These are phyloP conservation scores for Caenorhabditis becei DNA, from an alignment of 2,888 invertebrate species.

Conservation along the genomic window DNA sequence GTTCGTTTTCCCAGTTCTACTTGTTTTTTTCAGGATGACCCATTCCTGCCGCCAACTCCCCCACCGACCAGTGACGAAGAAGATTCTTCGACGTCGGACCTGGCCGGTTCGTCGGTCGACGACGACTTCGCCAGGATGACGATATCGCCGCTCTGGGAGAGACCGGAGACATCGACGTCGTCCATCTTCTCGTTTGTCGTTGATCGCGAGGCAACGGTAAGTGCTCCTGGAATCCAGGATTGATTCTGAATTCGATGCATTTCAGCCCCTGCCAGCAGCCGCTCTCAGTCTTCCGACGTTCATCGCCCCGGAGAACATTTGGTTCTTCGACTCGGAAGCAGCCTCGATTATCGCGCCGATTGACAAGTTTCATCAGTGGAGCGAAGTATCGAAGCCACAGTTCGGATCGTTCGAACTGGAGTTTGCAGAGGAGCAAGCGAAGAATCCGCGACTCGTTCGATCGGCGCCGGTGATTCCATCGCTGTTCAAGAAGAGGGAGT, in stretches of 20 bases:
- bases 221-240: not conserved
- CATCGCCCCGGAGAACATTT: constrained; percentile 9
- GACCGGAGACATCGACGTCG: constrained; percentile 49
- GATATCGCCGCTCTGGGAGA: not conserved
- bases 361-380: constrained; percentile 13
- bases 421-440: constrained; percentile 12
- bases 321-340: constrained; percentile 4
- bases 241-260: not conserved
- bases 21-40: constrained; percentile 19
- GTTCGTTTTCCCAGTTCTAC: not conserved
- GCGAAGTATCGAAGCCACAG: constrained; percentile 10
- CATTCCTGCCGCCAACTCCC: constrained; percentile 10
- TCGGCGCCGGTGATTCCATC: constrained; percentile 29
- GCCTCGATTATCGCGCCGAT: constrained; percentile 1
- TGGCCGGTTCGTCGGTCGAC: not conserved
- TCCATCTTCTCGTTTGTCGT: constrained; percentile 28
- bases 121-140: constrained; percentile 1
- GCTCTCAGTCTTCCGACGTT: constrained; percentile 33
- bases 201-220: not conserved
- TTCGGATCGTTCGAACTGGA: constrained; percentile 5
- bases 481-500: constrained; percentile 38
- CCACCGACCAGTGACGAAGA: constrained; percentile 20
- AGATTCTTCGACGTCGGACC: not conserved
- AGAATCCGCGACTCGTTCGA: constrained; percentile 17
- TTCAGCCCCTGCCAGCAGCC: constrained; percentile 8